Base-by-base conservation (phyloP, 2,113 vertebrate species). In the Pampusana beccarii region DNA sequence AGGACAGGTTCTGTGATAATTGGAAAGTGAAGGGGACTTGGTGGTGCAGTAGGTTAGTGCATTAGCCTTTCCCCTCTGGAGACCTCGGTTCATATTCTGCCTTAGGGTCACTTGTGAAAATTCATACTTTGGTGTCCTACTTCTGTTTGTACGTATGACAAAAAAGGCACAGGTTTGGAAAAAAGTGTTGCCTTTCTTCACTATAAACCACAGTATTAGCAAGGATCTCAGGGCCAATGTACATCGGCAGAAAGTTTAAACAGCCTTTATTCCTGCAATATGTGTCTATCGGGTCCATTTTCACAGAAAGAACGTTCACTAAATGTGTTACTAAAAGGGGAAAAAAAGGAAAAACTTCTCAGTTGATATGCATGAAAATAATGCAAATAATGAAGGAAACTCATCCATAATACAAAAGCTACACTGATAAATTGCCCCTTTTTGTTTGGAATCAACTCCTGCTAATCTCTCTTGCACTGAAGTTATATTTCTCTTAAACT, bases 11-110 rank as follows among this genome's bases (percentile, higher is more conserved):
- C 83, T 80, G 91, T 95, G 93, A 90, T 97, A 97, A 95, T 91
- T 95, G 95, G 87, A 90, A 94, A 97, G 95, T 85, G 89, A 94
- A 95, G 78, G 62, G 81, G 89, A 95, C 96, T 96, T 85, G 87
- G 93, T 94, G 89, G 58, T 93, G 78, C 57, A 67, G 80, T 91
- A 60, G 62, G 74, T 90, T 95, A 91, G 92, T 90, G 92, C 85
- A 93, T 97, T 96, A 95, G 92, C 93, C 85, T 95, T 95, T 95
- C 78, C 92, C 85, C 94, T 92, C 81, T 78, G 74, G 85, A 95
- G 90, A 77, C 78, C 73, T 82, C 9, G 2, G 69, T 94, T 95
- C 81, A 80, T 72, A 85, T 85, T 92, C 80, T 89, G 57, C 90
- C 93, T 96, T 83, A 58, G 62, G 92, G 91, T 97, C 88, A 89